Evolutionary conservation across 2,113 vertebrate genomes (phyloP).

Genomic region (Paedocypris sp.): DNA sequence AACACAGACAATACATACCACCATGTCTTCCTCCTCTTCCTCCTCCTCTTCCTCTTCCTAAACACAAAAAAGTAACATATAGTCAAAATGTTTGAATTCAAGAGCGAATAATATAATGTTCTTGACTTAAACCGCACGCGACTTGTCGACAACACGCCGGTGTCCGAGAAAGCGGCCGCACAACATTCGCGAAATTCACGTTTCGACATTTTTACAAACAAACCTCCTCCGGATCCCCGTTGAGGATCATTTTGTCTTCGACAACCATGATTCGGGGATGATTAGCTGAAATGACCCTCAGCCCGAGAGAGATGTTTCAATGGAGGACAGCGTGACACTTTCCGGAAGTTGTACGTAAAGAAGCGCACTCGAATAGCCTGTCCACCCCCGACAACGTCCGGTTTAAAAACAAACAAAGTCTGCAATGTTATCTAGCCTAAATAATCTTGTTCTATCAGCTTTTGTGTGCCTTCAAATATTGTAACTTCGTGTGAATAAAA

Average conservation of each 20-base stretch:
- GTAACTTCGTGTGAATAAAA: no score
- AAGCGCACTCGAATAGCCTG: background rate
- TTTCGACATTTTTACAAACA: background rate
- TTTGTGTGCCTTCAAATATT: no score
- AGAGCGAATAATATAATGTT: no score
- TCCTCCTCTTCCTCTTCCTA: slow-evolving; percentile 57
- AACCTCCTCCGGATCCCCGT: slow-evolving; percentile 59
- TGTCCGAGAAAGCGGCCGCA: no score
- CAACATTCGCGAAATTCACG: no score
- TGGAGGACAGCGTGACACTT: slow-evolving; percentile 35
- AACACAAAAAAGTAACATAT: slow-evolving; percentile 31
- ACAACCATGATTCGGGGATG: slow-evolving; percentile 48
- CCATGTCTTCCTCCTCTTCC: slow-evolving; percentile 58
- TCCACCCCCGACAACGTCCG: slow-evolving; percentile 1
- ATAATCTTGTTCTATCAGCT: no score
- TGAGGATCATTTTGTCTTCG: slow-evolving; percentile 56
- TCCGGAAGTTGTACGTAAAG: slow-evolving; percentile 11
- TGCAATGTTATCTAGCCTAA: no score
- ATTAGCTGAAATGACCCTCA: slow-evolving; percentile 15
- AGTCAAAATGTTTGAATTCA: background rate
- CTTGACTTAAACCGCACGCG: no score
- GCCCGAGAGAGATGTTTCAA: background rate
- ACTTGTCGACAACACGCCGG: background rate
- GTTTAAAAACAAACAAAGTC: no score
- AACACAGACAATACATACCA: slow-evolving; percentile 47